Evolutionary conservation across 2,888 invertebrate species (phyloP).

Genomic region (Leucophenga maculata): DNA sequence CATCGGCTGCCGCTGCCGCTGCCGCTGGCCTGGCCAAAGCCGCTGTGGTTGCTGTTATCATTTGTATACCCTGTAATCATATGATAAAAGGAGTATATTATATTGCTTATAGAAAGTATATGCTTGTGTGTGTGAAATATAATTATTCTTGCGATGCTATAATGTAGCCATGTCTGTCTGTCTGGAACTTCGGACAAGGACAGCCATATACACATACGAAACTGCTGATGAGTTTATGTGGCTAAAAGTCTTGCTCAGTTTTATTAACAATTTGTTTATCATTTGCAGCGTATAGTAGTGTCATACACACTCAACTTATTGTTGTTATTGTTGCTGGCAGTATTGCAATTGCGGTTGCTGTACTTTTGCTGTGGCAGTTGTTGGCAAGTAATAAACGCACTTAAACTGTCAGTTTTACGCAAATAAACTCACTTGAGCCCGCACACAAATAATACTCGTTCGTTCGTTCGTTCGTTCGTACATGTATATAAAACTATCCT

Average conservation of each 20-base stretch:
- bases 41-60: background rate
- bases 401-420: constrained; percentile 19
- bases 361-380: constrained; percentile 9
- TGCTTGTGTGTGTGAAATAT: too few species aligned
- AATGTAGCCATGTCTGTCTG: too few species aligned
- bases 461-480: too few species aligned
- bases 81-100: too few species aligned
- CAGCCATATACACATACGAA: too few species aligned
- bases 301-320: background rate
- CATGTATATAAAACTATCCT: background rate
- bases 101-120: too few species aligned
- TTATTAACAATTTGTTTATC: too few species aligned
- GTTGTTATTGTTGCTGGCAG: constrained; percentile 4
- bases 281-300: background rate
- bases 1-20: background rate
- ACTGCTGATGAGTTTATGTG: too few species aligned
- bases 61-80: too few species aligned
- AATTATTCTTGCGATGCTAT: too few species aligned
- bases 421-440: constrained; percentile 15
- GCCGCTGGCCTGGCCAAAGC: background rate
- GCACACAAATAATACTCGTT: background rate
- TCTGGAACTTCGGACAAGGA: too few species aligned
- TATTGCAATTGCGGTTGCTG: constrained; percentile 20
- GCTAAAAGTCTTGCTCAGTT: too few species aligned
- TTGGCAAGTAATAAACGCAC: constrained; percentile 25